Percentiles rank a stretch among this genome's conserved stretches.
Evolutionary conservation across 2,888 invertebrate species (phyloP).

Genomic region (Temnothorax unifasciatus): DNA sequence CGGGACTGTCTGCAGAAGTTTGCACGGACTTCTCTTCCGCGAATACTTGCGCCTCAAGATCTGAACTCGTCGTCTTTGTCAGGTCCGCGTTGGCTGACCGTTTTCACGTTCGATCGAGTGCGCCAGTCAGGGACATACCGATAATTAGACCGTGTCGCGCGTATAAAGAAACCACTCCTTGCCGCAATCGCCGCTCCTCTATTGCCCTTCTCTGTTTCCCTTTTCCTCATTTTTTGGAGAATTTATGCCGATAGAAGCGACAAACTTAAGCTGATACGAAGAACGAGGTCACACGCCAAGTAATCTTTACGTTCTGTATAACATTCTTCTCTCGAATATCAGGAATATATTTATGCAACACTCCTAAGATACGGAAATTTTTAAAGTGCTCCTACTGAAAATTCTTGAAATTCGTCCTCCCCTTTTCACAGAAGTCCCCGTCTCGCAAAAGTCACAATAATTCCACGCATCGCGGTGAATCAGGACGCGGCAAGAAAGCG

Average conservation of each 20-base stretch:
- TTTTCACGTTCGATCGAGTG: conserved; percentile 62
- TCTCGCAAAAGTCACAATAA: conserved; percentile 9
- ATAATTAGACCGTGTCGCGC: conserved; percentile 73
- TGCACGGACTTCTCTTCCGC: conserved; percentile 67
- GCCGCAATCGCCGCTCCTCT: conserved; percentile 61
- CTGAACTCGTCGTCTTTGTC: conserved; percentile 57
- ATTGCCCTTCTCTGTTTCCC: neutral
- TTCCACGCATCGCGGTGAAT: conserved; percentile 35
- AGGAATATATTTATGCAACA: neutral
- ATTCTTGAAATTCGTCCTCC: neutral
- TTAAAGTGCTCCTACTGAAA: neutral
- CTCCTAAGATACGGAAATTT: neutral
- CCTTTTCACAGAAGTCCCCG: neutral
- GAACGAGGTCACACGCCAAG: neutral
- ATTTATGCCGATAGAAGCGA: neutral
- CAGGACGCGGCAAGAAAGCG: conserved; percentile 24
- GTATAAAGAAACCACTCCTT: conserved; percentile 71
- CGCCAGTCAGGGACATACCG: conserved; percentile 58
- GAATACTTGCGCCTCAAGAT: conserved; percentile 56
- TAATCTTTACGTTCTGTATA: neutral
- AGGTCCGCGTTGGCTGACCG: conserved; percentile 34
- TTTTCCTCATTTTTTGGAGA: neutral
- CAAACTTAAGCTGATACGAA: neutral
- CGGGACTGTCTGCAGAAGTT: conserved; percentile 73
- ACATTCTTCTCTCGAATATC: neutral